These are phyloP conservation scores for Eremophila alpestris DNA, from an alignment of 2,797 vertebrate species.

Conservation along the genomic window DNA sequence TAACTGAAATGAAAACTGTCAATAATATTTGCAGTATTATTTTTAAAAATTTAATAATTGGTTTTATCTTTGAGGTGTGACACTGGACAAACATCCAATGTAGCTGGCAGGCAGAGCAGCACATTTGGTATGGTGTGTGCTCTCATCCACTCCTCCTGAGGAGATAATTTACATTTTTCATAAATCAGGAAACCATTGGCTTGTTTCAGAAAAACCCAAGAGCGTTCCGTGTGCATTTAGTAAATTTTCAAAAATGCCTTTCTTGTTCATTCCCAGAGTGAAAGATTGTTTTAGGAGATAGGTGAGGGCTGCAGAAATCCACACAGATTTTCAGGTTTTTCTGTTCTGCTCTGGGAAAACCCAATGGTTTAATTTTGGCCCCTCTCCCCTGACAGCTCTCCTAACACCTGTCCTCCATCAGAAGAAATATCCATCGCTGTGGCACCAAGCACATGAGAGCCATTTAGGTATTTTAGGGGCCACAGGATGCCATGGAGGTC, in stretches of 20 bases:
- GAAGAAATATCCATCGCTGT: rapidly evolving
- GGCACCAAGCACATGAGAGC: background rate
- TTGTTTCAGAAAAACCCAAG: background rate
- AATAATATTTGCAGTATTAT: background rate
- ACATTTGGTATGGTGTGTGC: background rate
- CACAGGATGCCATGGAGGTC: background rate
- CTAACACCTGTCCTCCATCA: background rate
- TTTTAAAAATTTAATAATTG: background rate
- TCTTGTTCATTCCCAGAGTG: background rate
- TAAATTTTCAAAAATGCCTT: background rate
- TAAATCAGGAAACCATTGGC: background rate
- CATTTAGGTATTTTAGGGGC: background rate
- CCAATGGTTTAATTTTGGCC: background rate
- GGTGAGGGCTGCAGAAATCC: background rate
- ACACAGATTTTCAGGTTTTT: rapidly evolving
- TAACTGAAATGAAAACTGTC: background rate
- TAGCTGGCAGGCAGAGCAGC: rapidly evolving
- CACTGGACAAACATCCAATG: rapidly evolving
- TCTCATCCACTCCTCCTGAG: background rate
- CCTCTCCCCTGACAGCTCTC: background rate
- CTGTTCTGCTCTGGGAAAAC: background rate
- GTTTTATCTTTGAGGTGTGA: background rate
- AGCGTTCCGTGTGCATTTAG: rapidly evolving
- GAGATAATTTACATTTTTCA: conserved; percentile 30
- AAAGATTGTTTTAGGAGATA: background rate